Percentiles rank a stretch among this genome's conserved stretches.
Conservation (phyloP, 2,888 invertebrate species). For the Synanthedon formicaeformis region DNA sequence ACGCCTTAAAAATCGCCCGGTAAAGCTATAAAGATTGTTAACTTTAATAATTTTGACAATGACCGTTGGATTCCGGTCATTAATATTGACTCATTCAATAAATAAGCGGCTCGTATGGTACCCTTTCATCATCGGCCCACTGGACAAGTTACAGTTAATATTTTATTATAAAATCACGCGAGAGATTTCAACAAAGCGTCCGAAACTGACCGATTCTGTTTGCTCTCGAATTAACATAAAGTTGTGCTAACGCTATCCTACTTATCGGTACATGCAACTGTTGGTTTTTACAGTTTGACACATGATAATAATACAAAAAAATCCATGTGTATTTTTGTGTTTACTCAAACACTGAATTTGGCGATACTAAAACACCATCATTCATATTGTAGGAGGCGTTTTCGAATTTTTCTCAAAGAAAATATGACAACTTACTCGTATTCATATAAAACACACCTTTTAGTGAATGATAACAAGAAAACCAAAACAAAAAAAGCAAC, state of each 20-base stretch:
- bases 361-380: constrained; percentile 13
- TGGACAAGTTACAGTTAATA: constrained; percentile 54
- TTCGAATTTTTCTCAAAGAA: too few species aligned
- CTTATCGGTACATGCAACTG: constrained; percentile 42
- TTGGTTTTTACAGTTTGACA: constrained; percentile 48
- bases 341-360: constrained; percentile 23
- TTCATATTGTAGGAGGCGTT: constrained; percentile 18
- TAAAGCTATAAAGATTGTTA: neutral
- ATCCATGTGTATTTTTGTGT: constrained; percentile 20
- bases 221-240: constrained; percentile 41
- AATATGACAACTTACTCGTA: too few species aligned
- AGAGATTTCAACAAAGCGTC: constrained; percentile 30
- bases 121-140: constrained; percentile 42
- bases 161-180: constrained; percentile 66
- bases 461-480: too few species aligned
- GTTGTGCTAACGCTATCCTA: constrained; percentile 54
- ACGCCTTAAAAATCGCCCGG: too few species aligned
- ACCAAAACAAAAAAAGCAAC: too few species aligned
- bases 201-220: constrained; percentile 40
- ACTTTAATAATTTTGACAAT: constrained; percentile 18
- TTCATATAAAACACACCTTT: too few species aligned
- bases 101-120: constrained; percentile 6
- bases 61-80: constrained; percentile 45
- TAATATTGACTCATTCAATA: constrained; percentile 38
- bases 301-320: constrained; percentile 40